Conservation (phyloP, 2,113 vertebrate genomes). For the Sceloporus undulatus region DNA sequence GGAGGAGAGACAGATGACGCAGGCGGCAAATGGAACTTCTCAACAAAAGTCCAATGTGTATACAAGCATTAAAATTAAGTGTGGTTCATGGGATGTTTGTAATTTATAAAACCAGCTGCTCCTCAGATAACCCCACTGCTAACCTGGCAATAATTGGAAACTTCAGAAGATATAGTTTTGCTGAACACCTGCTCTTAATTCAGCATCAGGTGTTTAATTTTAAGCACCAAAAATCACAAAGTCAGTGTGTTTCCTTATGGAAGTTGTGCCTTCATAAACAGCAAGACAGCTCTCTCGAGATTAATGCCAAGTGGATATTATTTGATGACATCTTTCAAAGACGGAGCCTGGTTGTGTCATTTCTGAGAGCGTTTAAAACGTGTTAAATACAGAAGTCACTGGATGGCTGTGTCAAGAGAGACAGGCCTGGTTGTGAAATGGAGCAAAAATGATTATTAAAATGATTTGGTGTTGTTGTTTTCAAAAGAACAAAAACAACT, state of each 20-base stretch:
- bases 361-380: conserved; percentile 33
- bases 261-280: conserved; percentile 21
- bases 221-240: conserved; percentile 39
- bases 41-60: background rate
- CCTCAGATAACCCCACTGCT: background rate
- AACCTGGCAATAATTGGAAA: background rate
- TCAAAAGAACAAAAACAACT: conserved; percentile 23
- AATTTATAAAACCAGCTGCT: background rate
- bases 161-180: conserved; percentile 16
- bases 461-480: background rate
- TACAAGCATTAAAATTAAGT: conserved; percentile 40
- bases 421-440: conserved; percentile 32
- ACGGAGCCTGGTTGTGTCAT: background rate
- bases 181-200: conserved; percentile 33
- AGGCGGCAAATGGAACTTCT: background rate
- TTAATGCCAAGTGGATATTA: conserved; percentile 38
- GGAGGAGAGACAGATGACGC: background rate
- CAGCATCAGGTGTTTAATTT: conserved; percentile 33
- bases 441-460: conserved; percentile 6
- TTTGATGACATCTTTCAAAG: conserved; percentile 43
- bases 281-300: conserved; percentile 8
- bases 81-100: conserved; percentile 30
- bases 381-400: conserved; percentile 33
- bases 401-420: background rate
- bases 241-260: background rate